Base-by-base conservation (phyloP, 2,113 vertebrate genomes). In the Archocentrus centrarchus region DNA sequence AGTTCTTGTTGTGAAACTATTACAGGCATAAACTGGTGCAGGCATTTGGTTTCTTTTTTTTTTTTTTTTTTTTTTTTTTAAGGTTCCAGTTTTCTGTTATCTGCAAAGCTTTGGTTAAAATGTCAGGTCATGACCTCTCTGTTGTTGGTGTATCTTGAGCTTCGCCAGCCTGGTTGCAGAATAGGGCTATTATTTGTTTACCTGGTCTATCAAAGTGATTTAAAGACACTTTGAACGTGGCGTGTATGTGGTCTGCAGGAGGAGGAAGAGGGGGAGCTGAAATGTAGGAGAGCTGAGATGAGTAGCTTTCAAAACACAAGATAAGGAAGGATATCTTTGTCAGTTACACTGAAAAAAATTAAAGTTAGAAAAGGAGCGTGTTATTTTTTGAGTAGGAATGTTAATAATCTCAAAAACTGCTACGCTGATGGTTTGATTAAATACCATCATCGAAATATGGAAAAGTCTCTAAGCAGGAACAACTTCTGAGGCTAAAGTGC, bases 181-280 rank as follows among this genome's bases (percentile, higher is more conserved):
- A 32, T 44, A 60, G 47, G 18, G 53, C 55, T 11, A 39, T 53
- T 59, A 32, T 81, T 55, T 30, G 7, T 88, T 86, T 79, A 75
- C 76, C n/a, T 77, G 37, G 79, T 17, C 39, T 85, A 47, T 77
- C 80, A 62, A 82, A 20, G 85, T 83, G 84, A 77, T 86, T 88
- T 7, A 82, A 35, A 18, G 15, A 60, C 30, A n/a, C 35, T 68
- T 41, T 89, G 22, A 78, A 35, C 14, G 79, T 83, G 55, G 22
- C 80, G 41, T 75, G 50, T 77, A 63, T 60, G 81, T 60, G 79
- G 77, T 77, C 80, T 60, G 3, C 18, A 37, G 9, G 17, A 7
- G 75, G 2, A 18, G 62, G 47, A 73, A 44, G 58, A 47, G 77
- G 53, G 35, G 10, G 68, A 35, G 58, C 32, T 60, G 81, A 44